Evolutionary conservation across 2,888 invertebrate genomes (phyloP).

Genomic region (Slavum lentiscoides): DNA sequence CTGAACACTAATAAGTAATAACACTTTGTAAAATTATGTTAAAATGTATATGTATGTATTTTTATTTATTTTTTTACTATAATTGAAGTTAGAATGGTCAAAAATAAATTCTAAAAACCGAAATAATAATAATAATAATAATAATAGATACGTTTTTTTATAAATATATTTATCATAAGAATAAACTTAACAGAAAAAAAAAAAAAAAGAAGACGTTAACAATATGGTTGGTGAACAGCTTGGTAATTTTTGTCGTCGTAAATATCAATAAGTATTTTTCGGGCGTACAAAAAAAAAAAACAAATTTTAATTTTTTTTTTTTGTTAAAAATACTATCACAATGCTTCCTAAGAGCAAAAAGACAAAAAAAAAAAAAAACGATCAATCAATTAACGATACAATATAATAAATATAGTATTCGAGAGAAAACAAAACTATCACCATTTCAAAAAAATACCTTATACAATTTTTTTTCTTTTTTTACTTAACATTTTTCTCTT

Average conservation of each 20-base stretch:
- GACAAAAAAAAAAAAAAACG: conserved; percentile 17
- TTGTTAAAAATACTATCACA: conserved; percentile 49
- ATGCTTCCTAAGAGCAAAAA: conserved; percentile 51
- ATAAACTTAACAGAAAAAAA: conserved; percentile 52
- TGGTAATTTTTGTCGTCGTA: conserved; percentile 26
- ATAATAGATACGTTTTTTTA: neutral
- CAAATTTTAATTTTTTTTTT: conserved; percentile 16
- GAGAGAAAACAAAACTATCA: conserved; percentile 38
- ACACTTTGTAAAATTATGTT: conserved; percentile 26
- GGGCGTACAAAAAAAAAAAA: conserved; percentile 10
- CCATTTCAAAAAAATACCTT: conserved; percentile 44
- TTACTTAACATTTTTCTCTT: neutral
- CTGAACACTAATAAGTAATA: conserved; percentile 8
- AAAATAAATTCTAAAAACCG: neutral
- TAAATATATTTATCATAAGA: conserved; percentile 41
- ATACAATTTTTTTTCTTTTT: neutral
- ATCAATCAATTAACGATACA: conserved; percentile 17
- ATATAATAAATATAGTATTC: conserved; percentile 16
- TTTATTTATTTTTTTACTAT: conserved; percentile 14
- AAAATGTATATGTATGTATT: neutral
- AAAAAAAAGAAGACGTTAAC: conserved; percentile 38
- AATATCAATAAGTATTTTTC: conserved; percentile 27
- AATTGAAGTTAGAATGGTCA: neutral
- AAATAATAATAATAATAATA: conserved; percentile 21
- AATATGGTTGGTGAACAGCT: conserved; percentile 45